Conservation (phyloP, 2,888 invertebrate species). For the Athalia cordata region DNA sequence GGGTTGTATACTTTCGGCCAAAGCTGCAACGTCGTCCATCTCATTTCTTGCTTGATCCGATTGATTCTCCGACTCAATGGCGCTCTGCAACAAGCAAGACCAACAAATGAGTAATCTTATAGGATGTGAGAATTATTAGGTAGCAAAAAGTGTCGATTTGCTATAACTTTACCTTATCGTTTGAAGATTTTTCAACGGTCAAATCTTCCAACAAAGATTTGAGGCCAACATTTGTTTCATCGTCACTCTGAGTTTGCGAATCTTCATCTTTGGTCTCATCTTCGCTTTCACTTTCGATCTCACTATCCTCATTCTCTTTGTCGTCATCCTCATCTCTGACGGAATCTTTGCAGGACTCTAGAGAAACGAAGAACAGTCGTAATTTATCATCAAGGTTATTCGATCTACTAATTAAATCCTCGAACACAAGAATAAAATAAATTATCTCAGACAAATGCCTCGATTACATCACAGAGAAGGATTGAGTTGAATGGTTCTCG, state of each 20-base stretch:
- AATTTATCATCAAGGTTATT: background rate
- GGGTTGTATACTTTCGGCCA: slow-evolving; percentile 97
- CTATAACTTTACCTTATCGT: slow-evolving; percentile 45
- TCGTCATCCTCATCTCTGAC: slow-evolving; percentile 68
- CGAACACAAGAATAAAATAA: slow-evolving; percentile 32
- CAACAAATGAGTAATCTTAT: slow-evolving; percentile 49
- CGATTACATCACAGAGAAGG: slow-evolving; percentile 62
- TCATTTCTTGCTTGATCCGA: slow-evolving; percentile 79
- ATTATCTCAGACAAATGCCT: slow-evolving; percentile 70
- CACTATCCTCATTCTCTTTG: slow-evolving; percentile 64
- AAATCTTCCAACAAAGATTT: slow-evolving; percentile 77
- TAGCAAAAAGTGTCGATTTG: background rate
- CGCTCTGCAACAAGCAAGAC: slow-evolving; percentile 57
- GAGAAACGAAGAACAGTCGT: slow-evolving; percentile 4
- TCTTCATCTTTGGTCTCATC: slow-evolving; percentile 65
- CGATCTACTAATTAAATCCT: background rate
- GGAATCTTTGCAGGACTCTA: slow-evolving; percentile 65
- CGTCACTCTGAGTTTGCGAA: slow-evolving; percentile 68
- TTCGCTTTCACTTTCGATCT: slow-evolving; percentile 67
- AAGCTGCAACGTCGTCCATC: slow-evolving; percentile 93
- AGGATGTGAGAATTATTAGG: background rate
- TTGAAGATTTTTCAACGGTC: slow-evolving; percentile 66
- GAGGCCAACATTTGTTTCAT: slow-evolving; percentile 75
- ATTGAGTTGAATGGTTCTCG: slow-evolving; percentile 64
- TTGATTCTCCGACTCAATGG: slow-evolving; percentile 68